Evolutionary conservation across 1,140 invertebrate genomes (phyloP), one percentile per base, ranked within the genome.

Genomic region (Lysiphlebus fabarum): DNA sequence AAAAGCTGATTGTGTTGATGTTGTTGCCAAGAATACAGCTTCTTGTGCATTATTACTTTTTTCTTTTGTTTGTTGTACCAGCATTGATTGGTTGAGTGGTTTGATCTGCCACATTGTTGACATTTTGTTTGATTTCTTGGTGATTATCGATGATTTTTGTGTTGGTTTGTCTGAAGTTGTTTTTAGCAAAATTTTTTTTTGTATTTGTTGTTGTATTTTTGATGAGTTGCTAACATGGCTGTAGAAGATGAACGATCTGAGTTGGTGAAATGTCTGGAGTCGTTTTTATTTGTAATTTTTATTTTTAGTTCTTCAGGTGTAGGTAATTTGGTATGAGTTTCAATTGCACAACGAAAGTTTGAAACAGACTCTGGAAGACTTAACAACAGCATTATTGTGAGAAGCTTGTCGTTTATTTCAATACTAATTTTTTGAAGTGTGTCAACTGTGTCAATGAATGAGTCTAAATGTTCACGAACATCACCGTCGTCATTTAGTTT

Each of bases 271-370:
- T 26, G 17, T 34, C 54, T 56, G 5, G 36, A 42, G 34, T 45
- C 42, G 8, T 45, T 12, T 36, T 56, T 43, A 36, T 55, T 41
- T 3, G 11, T n/a, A 6, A 55, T 55, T 55, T 55, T 44, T 17
- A 55, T 55, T 5, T 12, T 26, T 4, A 55, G 41, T 43, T 14
- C 41, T 26, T 55, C 41, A 26, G 40, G 42, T 9, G 17, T 44
- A 5, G 54, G 43, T 14, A 56, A 11, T 12, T 47, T 37, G 47
- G 48, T 34, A n/a, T 43, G 54, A 37, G 42, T 36, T 47, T 56
- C 54, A 44, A 56, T 56, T 11, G 43, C 54, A 12, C 54, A 56
- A 37, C 54, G n/a, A 37, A 56, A 56, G 12, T 56, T 56, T 9
- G 45, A 14, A 26, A 56, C 48, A 17, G 34, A 47, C 14, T 26